These are phyloP conservation scores for Globia sparganii DNA, from an alignment of 2,888 invertebrate genomes.

Conservation along the genomic window DNA sequence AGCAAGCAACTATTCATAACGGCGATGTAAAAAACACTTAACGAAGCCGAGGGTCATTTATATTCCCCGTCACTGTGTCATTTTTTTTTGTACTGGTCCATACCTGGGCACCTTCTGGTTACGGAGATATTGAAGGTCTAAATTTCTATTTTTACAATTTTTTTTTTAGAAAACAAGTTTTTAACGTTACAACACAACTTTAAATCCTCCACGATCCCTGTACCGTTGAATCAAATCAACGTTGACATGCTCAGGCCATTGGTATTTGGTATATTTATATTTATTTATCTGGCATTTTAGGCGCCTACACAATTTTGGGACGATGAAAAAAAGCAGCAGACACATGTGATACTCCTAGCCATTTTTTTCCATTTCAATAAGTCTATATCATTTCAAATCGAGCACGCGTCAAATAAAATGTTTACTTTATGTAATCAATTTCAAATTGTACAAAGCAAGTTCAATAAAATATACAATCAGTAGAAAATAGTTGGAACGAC, in stretches of 20 bases:
- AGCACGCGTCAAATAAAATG: slow-evolving; percentile 31
- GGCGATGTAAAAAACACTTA: too few relatives aligned
- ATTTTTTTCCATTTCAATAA: slow-evolving; percentile 38
- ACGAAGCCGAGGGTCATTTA: too few relatives aligned
- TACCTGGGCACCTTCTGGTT: too few relatives aligned
- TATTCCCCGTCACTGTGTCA: too few relatives aligned
- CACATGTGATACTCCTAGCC: slow-evolving; percentile 6
- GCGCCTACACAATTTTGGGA: background rate
- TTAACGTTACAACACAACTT: too few relatives aligned
- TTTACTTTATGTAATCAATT: slow-evolving; percentile 54
- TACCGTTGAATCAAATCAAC: background rate
- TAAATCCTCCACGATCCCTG: too few relatives aligned
- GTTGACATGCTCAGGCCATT: background rate
- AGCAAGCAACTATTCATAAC: too few relatives aligned
- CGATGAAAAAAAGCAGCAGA: background rate
- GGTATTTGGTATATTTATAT: too few relatives aligned
- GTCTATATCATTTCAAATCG: slow-evolving; percentile 19
- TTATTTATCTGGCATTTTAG: background rate
- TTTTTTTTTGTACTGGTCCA: too few relatives aligned
- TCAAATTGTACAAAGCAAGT: slow-evolving; percentile 38
- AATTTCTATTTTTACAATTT: too few relatives aligned
- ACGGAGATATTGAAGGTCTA: too few relatives aligned
- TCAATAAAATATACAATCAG: slow-evolving; percentile 21
- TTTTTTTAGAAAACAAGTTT: too few relatives aligned
- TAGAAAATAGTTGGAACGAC: slow-evolving; percentile 17